Base-by-base conservation (phyloP, 2,113 vertebrate genomes). In the Percopsis transmontana region DNA sequence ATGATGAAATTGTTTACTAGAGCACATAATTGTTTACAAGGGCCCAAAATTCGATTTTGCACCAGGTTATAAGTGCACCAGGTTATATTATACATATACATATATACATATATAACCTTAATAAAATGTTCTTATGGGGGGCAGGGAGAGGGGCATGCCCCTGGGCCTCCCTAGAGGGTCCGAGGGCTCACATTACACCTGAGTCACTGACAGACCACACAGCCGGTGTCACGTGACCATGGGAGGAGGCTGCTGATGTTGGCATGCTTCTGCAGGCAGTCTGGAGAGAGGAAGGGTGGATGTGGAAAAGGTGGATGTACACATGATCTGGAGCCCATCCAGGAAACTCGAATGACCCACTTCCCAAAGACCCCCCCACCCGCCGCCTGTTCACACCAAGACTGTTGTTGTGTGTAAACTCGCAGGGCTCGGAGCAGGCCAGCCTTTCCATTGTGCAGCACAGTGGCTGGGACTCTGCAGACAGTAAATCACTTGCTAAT, bases 321-420 rank as follows among this genome's bases (percentile, higher is more conserved):
- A 81, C 58, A 82, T 41, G 70, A 58, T 69, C 50, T 84, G 77
- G 80, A 82, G 63, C 68, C 67, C 42, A 70, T 88, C 84, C 80
- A 83, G 79, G 79, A 84, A 81, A 79, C 33, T 80, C 57, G 75
- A 70, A 63, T 76, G 81, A 87, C 78, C 82, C 80, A 85, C 74
- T 89, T 90, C 71, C 79, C 77, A 45, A 48, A 7, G 39, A 33
- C 70, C 67, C 52, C 77, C 81, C 76, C 77, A 58, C 77, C 81
- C 76, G 75, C 56, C 63, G 61, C 72, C 18, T 33, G 45, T 85
- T 70, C 66, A 68, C 68, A 40, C 68, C n/a, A 1, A 62, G 39
- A 21, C 68, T 63, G 71, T 68, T 72, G 74, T 82, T 75, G 68
- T 71, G 59, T 63, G 68, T 59, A 76, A 77, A 77, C 48, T 64